A percentile compares a stretch with the other conserved stretches of the same genome.
phyloP scores from a whole-genome alignment of 2,797 vertebrate species.

The Ctenopoma kingsleyae region DNA sequence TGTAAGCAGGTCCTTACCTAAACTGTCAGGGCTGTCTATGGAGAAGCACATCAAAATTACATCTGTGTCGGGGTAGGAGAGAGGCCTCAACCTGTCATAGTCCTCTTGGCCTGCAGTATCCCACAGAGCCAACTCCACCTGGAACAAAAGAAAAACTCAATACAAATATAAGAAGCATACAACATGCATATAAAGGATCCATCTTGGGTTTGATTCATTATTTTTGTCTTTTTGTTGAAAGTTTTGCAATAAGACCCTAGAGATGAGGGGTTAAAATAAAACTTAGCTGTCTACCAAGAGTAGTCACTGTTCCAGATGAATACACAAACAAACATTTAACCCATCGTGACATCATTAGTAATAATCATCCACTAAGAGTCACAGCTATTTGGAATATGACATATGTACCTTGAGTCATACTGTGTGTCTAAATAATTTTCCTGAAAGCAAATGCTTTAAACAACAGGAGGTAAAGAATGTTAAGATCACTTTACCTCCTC shows the following conservation, averaged over 20 bases:
- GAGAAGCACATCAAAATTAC: slow-evolving; percentile 99
- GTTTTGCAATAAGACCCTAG: background rate
- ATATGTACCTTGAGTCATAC: slow-evolving; percentile 5
- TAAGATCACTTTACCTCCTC: background rate
- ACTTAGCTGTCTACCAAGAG: background rate
- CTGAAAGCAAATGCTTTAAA: slow-evolving; percentile 24
- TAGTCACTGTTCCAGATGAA: slow-evolving; percentile 9
- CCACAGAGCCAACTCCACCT: slow-evolving; percentile 98
- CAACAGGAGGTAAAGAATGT: slow-evolving; percentile 19
- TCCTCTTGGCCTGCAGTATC: slow-evolving; percentile 98
- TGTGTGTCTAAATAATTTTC: background rate
- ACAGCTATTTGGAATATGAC: slow-evolving; percentile 1
- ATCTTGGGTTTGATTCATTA: background rate
- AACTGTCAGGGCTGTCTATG: slow-evolving; percentile 97
- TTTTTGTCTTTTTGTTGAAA: background rate
- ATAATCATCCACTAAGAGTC: slow-evolving; percentile 7
- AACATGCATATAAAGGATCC: background rate
- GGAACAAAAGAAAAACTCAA: slow-evolving; percentile 7
- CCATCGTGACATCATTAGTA: slow-evolving; percentile 10
- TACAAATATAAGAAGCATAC: background rate
- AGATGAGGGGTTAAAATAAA: background rate
- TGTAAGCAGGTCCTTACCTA: slow-evolving; percentile 83
- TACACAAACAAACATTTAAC: slow-evolving; percentile 19
- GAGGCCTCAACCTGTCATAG: slow-evolving; percentile 95
- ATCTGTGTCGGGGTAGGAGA: slow-evolving; percentile 97